Conservation (phyloP, 2,888 invertebrate species). For the Oeneis ivallda region DNA sequence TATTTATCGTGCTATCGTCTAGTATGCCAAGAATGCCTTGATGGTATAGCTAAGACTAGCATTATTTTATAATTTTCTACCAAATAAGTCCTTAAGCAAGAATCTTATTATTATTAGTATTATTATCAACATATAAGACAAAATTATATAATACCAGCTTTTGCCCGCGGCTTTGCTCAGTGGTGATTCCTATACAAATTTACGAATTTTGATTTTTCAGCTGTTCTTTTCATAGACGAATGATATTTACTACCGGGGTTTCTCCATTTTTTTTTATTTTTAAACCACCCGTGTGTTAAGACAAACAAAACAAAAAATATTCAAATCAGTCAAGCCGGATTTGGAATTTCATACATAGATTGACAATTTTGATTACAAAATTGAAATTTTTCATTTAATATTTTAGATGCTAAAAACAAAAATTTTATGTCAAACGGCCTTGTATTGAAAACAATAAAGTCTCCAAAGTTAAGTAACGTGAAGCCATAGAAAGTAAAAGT, state of each 20-base stretch:
- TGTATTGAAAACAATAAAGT: neutral
- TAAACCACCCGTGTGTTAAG: no score
- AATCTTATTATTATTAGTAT: slow-evolving; percentile 13
- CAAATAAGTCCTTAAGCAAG: slow-evolving; percentile 8
- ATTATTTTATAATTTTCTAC: neutral
- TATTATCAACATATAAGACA: neutral
- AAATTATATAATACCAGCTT: no score
- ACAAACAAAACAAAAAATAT: no score
- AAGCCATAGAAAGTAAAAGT: neutral
- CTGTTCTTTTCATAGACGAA: no score
- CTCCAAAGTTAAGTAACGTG: neutral
- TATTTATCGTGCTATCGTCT: slow-evolving; percentile 45
- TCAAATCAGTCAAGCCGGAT: no score
- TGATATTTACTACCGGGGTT: no score
- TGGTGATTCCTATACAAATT: no score
- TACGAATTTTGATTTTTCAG: no score
- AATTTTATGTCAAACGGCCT: neutral
- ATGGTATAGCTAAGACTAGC: neutral
- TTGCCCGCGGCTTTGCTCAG: no score
- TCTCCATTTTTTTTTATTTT: no score
- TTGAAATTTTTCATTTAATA: slow-evolving; percentile 1
- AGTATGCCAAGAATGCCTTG: slow-evolving; percentile 12
- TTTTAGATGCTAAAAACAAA: neutral
- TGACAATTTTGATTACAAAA: slow-evolving; percentile 10
- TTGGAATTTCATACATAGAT: no score